These are phyloP conservation scores for Lucilia cuprina DNA, from an alignment of 1,140 invertebrate species.

Conservation along the genomic window DNA sequence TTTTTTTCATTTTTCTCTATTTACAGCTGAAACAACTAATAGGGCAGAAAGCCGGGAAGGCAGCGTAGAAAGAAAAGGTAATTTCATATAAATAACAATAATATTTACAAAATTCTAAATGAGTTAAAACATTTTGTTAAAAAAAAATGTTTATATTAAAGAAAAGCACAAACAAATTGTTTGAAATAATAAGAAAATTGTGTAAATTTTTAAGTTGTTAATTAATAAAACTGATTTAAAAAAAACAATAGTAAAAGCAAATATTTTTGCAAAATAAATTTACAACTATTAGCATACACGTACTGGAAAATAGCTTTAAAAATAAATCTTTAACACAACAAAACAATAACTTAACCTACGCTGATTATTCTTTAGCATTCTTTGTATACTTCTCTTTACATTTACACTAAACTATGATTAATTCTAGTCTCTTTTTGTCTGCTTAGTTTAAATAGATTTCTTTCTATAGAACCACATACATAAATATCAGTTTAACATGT, in stretches of 20 bases:
- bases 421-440: neutral
- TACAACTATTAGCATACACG: too few relatives aligned
- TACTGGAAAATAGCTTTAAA: too few relatives aligned
- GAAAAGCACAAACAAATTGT: neutral
- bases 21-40: conserved; percentile 61
- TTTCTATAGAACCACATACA: neutral
- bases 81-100: conserved; percentile 26
- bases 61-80: conserved; percentile 60
- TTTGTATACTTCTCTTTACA: neutral
- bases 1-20: neutral
- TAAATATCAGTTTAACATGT: neutral
- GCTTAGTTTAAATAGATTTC: neutral
- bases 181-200: neutral
- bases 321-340: too few relatives aligned
- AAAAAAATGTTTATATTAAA: neutral
- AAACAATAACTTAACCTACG: neutral
- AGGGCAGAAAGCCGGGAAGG: conserved; percentile 59
- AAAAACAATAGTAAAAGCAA: neutral
- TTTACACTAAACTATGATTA: neutral
- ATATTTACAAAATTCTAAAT: neutral
- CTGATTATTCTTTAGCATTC: neutral
- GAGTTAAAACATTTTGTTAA: neutral
- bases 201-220: neutral
- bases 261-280: too few relatives aligned
- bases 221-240: neutral